phyloP scores from a whole-genome alignment of 2,888 invertebrate genomes.

The Melanchra persicariae region DNA sequence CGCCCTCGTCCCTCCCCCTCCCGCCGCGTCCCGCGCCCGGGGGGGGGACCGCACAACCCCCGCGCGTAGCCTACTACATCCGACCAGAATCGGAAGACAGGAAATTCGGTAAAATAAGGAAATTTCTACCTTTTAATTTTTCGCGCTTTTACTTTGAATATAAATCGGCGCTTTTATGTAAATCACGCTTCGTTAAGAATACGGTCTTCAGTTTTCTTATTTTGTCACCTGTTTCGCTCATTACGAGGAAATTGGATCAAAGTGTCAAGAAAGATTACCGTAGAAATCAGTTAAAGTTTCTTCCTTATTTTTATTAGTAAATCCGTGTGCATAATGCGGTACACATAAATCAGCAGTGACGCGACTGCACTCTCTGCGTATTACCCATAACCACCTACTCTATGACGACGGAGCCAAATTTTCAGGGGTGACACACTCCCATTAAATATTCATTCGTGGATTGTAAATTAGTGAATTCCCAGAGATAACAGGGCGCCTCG shows the following conservation, averaged over 20 bases:
- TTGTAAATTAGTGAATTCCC: slow-evolving; percentile 86
- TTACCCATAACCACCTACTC: slow-evolving; percentile 62
- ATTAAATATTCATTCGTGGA: slow-evolving; percentile 88
- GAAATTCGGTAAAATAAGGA: slow-evolving; percentile 71
- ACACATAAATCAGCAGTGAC: slow-evolving; percentile 14
- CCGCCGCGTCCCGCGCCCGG: slow-evolving; percentile 65
- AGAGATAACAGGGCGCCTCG: slow-evolving; percentile 76
- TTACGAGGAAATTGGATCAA: slow-evolving; percentile 4
- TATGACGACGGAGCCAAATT: slow-evolving; percentile 72
- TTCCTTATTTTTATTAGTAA: not conserved
- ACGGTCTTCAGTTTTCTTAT: slow-evolving; percentile 46
- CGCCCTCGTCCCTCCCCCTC: slow-evolving; percentile 68
- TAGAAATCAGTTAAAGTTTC: not conserved
- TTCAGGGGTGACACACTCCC: slow-evolving; percentile 84
- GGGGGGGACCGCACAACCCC: slow-evolving; percentile 68
- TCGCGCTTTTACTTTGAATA: slow-evolving; percentile 42
- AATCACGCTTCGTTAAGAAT: slow-evolving; percentile 47
- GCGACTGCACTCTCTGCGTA: slow-evolving; percentile 52
- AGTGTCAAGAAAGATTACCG: not conserved
- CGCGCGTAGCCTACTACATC: slow-evolving; percentile 82
- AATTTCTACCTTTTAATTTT: slow-evolving; percentile 55
- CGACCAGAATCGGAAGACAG: slow-evolving; percentile 72
- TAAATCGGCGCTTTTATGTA: slow-evolving; percentile 49
- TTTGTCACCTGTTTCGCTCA: slow-evolving; percentile 21
- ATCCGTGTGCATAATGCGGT: not conserved